A percentile compares a stretch with the other conserved stretches of the same genome.
phyloP scores from a whole-genome alignment of 2,888 invertebrate species.

The Bombylius discolor region DNA sequence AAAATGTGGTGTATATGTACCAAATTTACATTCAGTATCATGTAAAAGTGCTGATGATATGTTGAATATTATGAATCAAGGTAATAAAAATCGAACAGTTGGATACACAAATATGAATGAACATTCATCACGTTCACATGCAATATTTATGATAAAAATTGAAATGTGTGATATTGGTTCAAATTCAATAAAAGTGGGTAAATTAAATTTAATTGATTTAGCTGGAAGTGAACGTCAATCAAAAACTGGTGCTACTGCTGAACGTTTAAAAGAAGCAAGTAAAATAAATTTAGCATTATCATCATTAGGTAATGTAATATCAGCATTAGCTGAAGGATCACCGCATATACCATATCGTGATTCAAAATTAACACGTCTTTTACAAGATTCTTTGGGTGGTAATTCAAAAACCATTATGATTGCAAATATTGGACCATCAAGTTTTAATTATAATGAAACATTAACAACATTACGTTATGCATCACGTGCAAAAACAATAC shows the following conservation, averaged over 20 bases:
- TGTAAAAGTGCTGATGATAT: slow-evolving; percentile 92
- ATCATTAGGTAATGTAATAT: slow-evolving; percentile 96
- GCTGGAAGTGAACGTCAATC: slow-evolving; percentile 96
- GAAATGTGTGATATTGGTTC: slow-evolving; percentile 74
- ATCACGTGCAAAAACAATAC: slow-evolving; percentile 94
- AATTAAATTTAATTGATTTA: slow-evolving; percentile 92
- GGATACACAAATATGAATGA: slow-evolving; percentile 97
- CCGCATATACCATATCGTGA: slow-evolving; percentile 96
- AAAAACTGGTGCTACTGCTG: slow-evolving; percentile 91
- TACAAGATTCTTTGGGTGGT: slow-evolving; percentile 96
- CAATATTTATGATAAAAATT: slow-evolving; percentile 94
- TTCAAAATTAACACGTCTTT: slow-evolving; percentile 86
- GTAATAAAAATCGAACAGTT: slow-evolving; percentile 88
- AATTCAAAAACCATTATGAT: slow-evolving; percentile 99
- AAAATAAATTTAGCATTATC: slow-evolving; percentile 95
- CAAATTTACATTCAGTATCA: slow-evolving; percentile 85
- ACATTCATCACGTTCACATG: slow-evolving; percentile 94
- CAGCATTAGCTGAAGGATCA: slow-evolving; percentile 87
- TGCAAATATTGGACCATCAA: slow-evolving; percentile 95
- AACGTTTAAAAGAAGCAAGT: slow-evolving; percentile 86
- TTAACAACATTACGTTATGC: slow-evolving; percentile 93
- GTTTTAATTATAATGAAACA: slow-evolving; percentile 96
- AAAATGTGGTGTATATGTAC: slow-evolving; percentile 80
- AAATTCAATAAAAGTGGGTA: slow-evolving; percentile 61
- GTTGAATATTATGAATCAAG: slow-evolving; percentile 81